Conservation (phyloP, 2,888 invertebrate genomes). For the Drosophila borborema region DNA sequence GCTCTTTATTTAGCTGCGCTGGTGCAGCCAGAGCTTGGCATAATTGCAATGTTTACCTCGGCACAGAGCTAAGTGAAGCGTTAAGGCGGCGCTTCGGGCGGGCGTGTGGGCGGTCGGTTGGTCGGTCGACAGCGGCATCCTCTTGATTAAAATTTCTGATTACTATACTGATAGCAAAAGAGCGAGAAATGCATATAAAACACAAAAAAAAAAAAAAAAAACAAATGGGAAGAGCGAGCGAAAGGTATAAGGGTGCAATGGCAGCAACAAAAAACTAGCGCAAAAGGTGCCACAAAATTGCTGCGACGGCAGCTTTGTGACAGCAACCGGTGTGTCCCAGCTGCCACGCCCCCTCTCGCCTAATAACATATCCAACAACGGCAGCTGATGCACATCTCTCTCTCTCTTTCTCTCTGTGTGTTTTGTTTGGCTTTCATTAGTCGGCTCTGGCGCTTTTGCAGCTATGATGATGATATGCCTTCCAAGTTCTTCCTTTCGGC, state of each 20-base stretch:
- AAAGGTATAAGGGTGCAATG: constrained; percentile 2
- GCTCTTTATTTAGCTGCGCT: constrained; percentile 59
- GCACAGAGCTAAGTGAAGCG: constrained; percentile 73
- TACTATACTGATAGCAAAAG: constrained; percentile 71
- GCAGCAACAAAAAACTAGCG: constrained; percentile 34
- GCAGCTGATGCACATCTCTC: constrained; percentile 35
- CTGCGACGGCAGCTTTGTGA: constrained; percentile 76
- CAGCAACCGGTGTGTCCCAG: constrained; percentile 39
- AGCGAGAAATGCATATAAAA: constrained; percentile 66
- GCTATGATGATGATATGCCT: constrained; percentile 43
- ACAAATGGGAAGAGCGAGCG: neutral
- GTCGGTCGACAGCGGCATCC: constrained; percentile 33
- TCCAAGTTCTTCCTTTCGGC: constrained; percentile 47
- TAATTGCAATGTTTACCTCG: constrained; percentile 77
- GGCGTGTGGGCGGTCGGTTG: constrained; percentile 4
- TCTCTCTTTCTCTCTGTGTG: too few relatives aligned
- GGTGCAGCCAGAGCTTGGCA: constrained; percentile 53
- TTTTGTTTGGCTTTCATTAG: constrained; percentile 77
- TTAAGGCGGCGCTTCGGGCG: constrained; percentile 55
- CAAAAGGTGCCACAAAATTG: constrained; percentile 75
- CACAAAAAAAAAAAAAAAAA: constrained; percentile 26
- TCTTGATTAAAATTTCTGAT: constrained; percentile 80
- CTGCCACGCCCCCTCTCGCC: constrained; percentile 42
- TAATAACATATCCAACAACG: constrained; percentile 70
- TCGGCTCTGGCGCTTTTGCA: constrained; percentile 45